Conservation (phyloP, 2,113 vertebrate genomes). For the Apodemus sylvaticus region DNA sequence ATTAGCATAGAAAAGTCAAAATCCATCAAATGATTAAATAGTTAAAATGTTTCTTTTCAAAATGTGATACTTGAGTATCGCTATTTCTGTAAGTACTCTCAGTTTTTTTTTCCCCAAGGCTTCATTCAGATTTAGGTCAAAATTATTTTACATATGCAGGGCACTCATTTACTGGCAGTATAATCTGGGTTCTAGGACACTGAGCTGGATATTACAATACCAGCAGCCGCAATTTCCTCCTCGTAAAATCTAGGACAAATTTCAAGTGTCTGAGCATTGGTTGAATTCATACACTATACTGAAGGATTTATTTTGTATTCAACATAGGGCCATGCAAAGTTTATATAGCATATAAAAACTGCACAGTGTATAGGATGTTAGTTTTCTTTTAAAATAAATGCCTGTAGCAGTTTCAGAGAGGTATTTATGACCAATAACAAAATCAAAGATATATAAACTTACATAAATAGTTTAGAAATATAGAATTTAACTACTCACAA, state of each 20-base stretch:
- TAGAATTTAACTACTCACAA: neutral
- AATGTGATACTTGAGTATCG: neutral
- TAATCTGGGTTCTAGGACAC: neutral
- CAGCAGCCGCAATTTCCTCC: neutral
- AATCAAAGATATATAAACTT: neutral
- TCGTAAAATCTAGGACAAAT: neutral
- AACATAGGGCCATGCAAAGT: neutral
- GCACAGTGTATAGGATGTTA: neutral
- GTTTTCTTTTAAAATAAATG: conserved; percentile 9
- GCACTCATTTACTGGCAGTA: neutral
- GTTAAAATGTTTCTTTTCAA: conserved; percentile 5
- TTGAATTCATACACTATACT: neutral
- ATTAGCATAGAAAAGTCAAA: neutral
- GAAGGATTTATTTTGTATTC: conserved; percentile 13
- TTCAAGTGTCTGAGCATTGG: neutral
- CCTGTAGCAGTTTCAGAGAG: neutral
- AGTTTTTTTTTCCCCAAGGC: conserved; percentile 30
- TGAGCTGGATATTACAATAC: neutral
- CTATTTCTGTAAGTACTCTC: neutral
- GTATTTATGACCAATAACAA: neutral
- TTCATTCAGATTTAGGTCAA: conserved; percentile 51
- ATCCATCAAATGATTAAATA: conserved; percentile 18
- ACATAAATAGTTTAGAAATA: neutral
- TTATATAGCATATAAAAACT: neutral
- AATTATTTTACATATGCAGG: conserved; percentile 11